These are phyloP conservation scores for Malthinus seriepunctatus DNA, from an alignment of 2,888 invertebrate genomes.

Conservation along the genomic window DNA sequence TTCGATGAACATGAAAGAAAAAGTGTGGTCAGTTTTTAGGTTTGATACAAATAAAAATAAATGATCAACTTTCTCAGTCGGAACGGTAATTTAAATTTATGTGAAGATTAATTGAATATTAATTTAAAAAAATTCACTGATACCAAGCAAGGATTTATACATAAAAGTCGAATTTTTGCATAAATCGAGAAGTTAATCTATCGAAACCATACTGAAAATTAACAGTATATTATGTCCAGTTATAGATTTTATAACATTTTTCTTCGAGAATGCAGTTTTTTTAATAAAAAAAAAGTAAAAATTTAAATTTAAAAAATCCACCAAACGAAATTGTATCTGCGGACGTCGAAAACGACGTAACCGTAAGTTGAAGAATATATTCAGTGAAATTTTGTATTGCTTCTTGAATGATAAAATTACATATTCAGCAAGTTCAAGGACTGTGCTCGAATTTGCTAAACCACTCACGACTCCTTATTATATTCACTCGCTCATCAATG, in stretches of 20 bases:
- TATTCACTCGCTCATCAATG: slow-evolving; percentile 14
- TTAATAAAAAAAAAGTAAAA: no score
- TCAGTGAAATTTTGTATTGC: slow-evolving; percentile 12
- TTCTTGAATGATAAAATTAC: slow-evolving; percentile 4
- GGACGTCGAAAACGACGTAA: background rate
- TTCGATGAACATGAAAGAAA: background rate
- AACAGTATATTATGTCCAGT: no score
- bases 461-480: slow-evolving; percentile 18
- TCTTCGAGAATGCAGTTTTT: no score
- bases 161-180: background rate
- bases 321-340: background rate
- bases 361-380: background rate
- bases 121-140: background rate
- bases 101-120: background rate
- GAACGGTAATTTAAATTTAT: background rate
- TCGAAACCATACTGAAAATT: no score
- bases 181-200: no score
- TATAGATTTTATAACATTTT: no score
- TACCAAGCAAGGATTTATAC: background rate
- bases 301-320: no score
- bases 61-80: background rate
- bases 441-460: slow-evolving; percentile 24
- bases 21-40: background rate
- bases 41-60: background rate
- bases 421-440: slow-evolving; percentile 29